Percentiles rank a stretch among this genome's conserved stretches.
Conservation (phyloP, 2,113 vertebrate genomes). For the Mohoua ochrocephala region DNA sequence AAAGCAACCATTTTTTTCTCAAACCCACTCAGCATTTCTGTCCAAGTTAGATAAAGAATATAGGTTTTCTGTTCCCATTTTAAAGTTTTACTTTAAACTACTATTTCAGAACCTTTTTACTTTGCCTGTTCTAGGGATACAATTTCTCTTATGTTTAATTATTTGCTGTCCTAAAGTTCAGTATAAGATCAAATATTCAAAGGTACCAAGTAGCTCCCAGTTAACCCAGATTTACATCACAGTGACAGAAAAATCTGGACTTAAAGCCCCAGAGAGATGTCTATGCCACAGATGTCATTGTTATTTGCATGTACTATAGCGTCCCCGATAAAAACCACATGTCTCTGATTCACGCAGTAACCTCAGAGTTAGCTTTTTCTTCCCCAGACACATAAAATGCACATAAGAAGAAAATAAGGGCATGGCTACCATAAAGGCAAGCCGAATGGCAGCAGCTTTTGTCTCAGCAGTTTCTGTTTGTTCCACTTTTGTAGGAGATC, state of each 20-base stretch:
- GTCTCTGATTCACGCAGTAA: not conserved
- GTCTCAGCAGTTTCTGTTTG: not conserved
- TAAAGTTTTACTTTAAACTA: not conserved
- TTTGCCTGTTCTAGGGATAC: not conserved
- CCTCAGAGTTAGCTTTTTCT: not conserved
- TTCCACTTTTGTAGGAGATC: not conserved
- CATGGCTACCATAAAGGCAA: not conserved
- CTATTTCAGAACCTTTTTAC: not conserved
- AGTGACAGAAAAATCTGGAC: not conserved
- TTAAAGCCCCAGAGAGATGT: not conserved
- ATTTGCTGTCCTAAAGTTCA: not conserved
- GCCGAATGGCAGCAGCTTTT: not conserved
- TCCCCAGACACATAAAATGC: not conserved
- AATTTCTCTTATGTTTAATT: not conserved
- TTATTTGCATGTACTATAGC: not conserved
- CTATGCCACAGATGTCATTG: not conserved
- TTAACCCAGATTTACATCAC: not conserved
- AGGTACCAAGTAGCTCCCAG: not conserved
- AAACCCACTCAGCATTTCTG: not conserved
- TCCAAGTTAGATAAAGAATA: not conserved
- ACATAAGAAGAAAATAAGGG: not conserved
- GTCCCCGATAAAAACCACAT: rapidly evolving
- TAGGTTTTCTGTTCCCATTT: not conserved
- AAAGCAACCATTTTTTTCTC: not conserved
- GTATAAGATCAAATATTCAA: not conserved